Conservation (phyloP, 2,888 invertebrate genomes). For the Troides oblongomaculatus region DNA sequence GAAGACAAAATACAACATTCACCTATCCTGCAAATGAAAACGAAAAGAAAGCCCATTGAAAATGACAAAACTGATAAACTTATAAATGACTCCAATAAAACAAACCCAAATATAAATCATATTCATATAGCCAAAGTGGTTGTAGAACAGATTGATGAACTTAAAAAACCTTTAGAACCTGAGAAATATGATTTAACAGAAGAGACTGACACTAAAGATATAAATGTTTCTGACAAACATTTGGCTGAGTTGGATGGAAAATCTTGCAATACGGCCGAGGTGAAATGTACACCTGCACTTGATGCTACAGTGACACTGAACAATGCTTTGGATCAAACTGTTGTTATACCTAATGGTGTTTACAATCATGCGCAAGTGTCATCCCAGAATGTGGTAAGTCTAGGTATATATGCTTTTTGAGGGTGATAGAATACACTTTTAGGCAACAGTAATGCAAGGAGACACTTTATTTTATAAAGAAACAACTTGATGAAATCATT, state of each 20-base stretch:
- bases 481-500: no score
- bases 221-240: conserved; percentile 1
- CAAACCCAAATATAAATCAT: no score
- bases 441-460: no score
- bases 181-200: no score
- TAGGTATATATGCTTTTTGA: neutral
- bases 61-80: no score
- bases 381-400: conserved; percentile 53
- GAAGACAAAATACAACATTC: conserved; percentile 51
- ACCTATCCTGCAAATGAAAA: conserved; percentile 42
- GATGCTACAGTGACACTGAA: conserved; percentile 35
- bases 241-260: conserved; percentile 16
- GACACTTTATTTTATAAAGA: no score
- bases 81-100: no score
- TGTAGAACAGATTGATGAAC: conserved; percentile 22
- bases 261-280: conserved; percentile 47
- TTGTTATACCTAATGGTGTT: conserved; percentile 54
- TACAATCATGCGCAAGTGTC: conserved; percentile 53
- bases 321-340: conserved; percentile 54
- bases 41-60: conserved; percentile 28
- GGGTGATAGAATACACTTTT: no score
- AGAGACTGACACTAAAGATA: conserved; percentile 11
- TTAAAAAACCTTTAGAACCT: conserved; percentile 7
- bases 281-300: conserved; percentile 36
- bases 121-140: no score